A percentile compares a stretch with the other conserved stretches of the same genome.
Evolutionary conservation across 2,888 invertebrate genomes (phyloP).

Genomic region (Syrista parreyssii): DNA sequence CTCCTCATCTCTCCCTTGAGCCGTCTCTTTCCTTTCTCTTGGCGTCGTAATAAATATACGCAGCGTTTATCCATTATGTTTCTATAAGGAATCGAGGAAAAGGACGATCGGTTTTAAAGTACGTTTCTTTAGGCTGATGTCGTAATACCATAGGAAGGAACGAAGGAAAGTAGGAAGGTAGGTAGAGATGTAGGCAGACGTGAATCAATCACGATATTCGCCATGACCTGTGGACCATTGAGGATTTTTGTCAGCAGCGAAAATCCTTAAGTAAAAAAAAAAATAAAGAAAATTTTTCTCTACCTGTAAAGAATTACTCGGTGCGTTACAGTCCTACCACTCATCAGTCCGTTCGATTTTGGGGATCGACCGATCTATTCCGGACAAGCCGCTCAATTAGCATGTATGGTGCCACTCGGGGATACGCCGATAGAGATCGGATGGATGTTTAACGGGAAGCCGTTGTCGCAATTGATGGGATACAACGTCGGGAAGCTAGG

Average conservation of each 20-base stretch:
- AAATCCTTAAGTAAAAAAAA: slow-evolving; percentile 2
- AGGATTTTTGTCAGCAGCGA: neutral
- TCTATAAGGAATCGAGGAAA: too few relatives aligned
- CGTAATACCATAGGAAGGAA: too few relatives aligned
- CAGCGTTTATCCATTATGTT: too few relatives aligned
- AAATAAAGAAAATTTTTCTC: neutral
- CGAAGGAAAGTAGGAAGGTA: too few relatives aligned
- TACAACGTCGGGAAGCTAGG: slow-evolving; percentile 60
- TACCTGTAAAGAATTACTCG: slow-evolving; percentile 12
- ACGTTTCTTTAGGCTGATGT: too few relatives aligned
- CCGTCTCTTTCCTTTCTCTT: neutral
- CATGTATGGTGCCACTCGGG: slow-evolving; percentile 74
- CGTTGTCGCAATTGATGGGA: slow-evolving; percentile 60
- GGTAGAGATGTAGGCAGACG: too few relatives aligned
- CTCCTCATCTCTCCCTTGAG: neutral
- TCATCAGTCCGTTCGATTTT: slow-evolving; percentile 84
- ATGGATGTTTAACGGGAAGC: slow-evolving; percentile 69
- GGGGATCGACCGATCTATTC: slow-evolving; percentile 80
- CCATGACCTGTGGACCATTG: too few relatives aligned
- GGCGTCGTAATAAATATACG: neutral
- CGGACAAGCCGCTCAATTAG: slow-evolving; percentile 83
- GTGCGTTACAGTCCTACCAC: slow-evolving; percentile 79
- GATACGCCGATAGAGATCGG: slow-evolving; percentile 70
- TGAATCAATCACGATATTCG: too few relatives aligned
- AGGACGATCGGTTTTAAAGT: too few relatives aligned